Conservation (phyloP, 2,113 vertebrate species). For the Hippotragus niger region DNA sequence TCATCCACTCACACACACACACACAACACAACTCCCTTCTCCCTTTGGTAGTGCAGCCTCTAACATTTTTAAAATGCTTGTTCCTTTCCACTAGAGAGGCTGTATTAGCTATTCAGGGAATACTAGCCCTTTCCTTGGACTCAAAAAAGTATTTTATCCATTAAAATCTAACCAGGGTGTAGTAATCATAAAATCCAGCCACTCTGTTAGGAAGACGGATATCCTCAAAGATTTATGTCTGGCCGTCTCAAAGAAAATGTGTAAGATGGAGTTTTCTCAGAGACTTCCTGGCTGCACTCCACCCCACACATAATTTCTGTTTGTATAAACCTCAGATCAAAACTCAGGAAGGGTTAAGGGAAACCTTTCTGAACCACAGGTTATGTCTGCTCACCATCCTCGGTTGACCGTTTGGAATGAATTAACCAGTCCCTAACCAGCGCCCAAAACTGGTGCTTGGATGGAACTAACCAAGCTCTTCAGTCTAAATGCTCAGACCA, state of each 20-base stretch:
- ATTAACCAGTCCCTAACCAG: constrained; percentile 58
- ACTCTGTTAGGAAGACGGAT: constrained; percentile 71
- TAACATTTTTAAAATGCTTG: constrained; percentile 28
- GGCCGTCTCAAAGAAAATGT: constrained; percentile 72
- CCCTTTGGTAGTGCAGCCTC: not conserved
- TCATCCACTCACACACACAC: not conserved
- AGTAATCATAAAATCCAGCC: constrained; percentile 74
- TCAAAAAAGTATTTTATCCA: constrained; percentile 67
- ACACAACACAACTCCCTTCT: not conserved
- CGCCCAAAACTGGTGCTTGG: not conserved
- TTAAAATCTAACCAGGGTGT: constrained; percentile 73
- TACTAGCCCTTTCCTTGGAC: constrained; percentile 60
- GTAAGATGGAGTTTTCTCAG: constrained; percentile 76
- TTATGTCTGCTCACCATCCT: constrained; percentile 52
- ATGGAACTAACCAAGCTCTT: not conserved
- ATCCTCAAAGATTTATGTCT: constrained; percentile 76
- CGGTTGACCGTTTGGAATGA: constrained; percentile 63
- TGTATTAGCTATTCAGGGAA: constrained; percentile 55
- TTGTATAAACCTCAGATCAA: constrained; percentile 68
- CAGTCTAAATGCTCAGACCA: not conserved
- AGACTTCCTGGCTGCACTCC: constrained; percentile 70
- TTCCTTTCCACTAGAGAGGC: constrained; percentile 51
- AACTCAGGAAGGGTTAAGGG: constrained; percentile 72
- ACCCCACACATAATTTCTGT: constrained; percentile 72
- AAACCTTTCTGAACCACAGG: constrained; percentile 63